Percentiles rank a stretch among this genome's conserved stretches.
phyloP scores from a whole-genome alignment of 1,140 invertebrate species.

The Heliconius hewitsoni region DNA sequence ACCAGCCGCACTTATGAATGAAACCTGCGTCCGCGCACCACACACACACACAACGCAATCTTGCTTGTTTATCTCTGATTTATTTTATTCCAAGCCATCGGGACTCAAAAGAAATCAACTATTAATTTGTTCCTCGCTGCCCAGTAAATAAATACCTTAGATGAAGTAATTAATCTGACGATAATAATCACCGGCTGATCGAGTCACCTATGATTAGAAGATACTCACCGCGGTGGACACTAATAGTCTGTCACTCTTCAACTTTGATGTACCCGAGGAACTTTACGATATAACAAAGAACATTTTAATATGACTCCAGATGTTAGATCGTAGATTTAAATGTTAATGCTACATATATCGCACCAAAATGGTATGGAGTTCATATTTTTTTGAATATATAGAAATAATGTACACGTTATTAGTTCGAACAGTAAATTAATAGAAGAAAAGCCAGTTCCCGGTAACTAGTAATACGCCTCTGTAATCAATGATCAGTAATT shows the following conservation, averaged over 20 bases:
- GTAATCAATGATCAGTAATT: slow-evolving; percentile 43
- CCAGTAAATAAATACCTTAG: slow-evolving; percentile 62
- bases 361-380: not conserved
- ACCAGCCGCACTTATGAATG: slow-evolving; percentile 76
- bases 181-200: slow-evolving; percentile 65
- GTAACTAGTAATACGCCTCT: slow-evolving; percentile 38
- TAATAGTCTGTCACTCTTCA: slow-evolving; percentile 42
- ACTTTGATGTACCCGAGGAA: slow-evolving; percentile 38
- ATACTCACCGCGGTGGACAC: slow-evolving; percentile 39
- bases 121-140: slow-evolving; percentile 73
- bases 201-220: slow-evolving; percentile 53
- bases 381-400: not conserved
- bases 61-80: slow-evolving; percentile 77
- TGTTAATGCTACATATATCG: not conserved
- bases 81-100: slow-evolving; percentile 73
- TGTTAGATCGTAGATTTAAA: not conserved
- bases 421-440: slow-evolving; percentile 29
- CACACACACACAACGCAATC: slow-evolving; percentile 55
- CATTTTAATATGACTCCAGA: not conserved
- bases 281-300: slow-evolving; percentile 37
- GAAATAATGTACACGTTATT: slow-evolving; percentile 17
- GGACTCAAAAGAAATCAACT: slow-evolving; percentile 68
- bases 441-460: slow-evolving; percentile 31
- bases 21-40: slow-evolving; percentile 57
- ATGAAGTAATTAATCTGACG: slow-evolving; percentile 75